Evolutionary conservation across 2,888 invertebrate genomes (phyloP).

Genomic region (Halocaridina rubra): DNA sequence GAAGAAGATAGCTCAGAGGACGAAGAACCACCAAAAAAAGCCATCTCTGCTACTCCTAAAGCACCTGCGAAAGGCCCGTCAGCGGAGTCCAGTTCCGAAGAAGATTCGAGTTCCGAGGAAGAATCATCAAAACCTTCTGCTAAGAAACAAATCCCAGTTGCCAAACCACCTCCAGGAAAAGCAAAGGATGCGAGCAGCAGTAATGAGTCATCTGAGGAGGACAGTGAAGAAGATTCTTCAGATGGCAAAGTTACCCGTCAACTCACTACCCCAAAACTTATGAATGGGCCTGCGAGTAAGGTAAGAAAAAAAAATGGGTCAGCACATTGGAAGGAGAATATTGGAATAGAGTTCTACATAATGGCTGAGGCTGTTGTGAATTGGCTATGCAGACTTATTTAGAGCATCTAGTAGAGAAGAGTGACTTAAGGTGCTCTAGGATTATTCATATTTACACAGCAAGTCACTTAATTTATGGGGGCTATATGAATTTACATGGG

Average conservation of each 20-base stretch:
- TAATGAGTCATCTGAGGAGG: constrained; percentile 18
- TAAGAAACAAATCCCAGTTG: not conserved
- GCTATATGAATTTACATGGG: no score
- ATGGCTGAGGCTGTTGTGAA: no score
- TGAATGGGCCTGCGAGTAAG: constrained; percentile 26
- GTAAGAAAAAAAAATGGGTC: no score
- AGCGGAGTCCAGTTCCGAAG: constrained; percentile 34
- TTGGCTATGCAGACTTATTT: no score
- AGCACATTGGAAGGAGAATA: no score
- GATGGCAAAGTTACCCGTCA: not conserved
- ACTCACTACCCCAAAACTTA: not conserved
- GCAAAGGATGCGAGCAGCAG: constrained; percentile 7
- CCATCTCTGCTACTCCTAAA: not conserved
- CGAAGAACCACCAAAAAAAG: constrained; percentile 27
- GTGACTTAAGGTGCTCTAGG: no score
- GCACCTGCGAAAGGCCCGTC: not conserved
- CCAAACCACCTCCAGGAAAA: not conserved
- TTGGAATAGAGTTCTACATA: no score
- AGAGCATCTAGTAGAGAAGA: no score
- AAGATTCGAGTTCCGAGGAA: constrained; percentile 35
- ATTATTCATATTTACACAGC: no score
- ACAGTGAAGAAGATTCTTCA: not conserved
- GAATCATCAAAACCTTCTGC: constrained; percentile 18
- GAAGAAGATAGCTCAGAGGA: constrained; percentile 38
- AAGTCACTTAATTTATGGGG: no score